Evolutionary conservation across 2,113 vertebrate species (phyloP), one percentile per base, ranked within the genome.

Genomic region (Leuciscus idus): DNA sequence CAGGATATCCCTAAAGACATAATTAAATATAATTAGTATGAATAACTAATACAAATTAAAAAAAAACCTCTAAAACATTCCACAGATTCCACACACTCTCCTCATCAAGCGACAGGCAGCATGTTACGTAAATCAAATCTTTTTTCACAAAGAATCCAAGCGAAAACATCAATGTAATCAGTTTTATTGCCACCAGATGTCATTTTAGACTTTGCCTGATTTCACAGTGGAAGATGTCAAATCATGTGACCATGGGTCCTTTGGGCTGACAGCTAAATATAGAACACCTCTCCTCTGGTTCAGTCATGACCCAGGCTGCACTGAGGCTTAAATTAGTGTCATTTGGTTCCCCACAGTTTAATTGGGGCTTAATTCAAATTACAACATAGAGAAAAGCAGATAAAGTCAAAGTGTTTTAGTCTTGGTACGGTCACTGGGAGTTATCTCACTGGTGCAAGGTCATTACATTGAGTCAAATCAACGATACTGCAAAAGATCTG

Each of bases 251-350:
- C 4, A 30, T 50, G 78, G 19, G 4, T 55, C 75, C n/a, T 52
- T 77, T 30, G 75, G 75, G 50, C 9, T 10, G 28, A 36, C 76
- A 5, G 28, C 61, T 82, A 82, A 82, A 82, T 21, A 82, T 82
- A 82, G 46, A 66, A 33, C 62, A 82, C 80, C 80, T 33, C 50
- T 52, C 62, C 26, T 17, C 80, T 28, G 62, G 28, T n/a, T 52
- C 28, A 52, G 62, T 36, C 81, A 33, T 4, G 46, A 81, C 79
- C 39, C 55, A 43, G 36, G 6, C 30, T 79, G 55, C 77, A 61
- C 57, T 80, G 78, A 21, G 39, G 36, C 59, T 62, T 59, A 75
- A 75, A 43, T 75, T 28, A 50, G 43, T 50, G 36, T 48, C 15
- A 64, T 48, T 48, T 62, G 39, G n/a, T 46, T 64, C 2, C 59